These are phyloP conservation scores for Andinoacara biseriatus DNA, from an alignment of 2,113 vertebrate species.

Conservation along the genomic window DNA sequence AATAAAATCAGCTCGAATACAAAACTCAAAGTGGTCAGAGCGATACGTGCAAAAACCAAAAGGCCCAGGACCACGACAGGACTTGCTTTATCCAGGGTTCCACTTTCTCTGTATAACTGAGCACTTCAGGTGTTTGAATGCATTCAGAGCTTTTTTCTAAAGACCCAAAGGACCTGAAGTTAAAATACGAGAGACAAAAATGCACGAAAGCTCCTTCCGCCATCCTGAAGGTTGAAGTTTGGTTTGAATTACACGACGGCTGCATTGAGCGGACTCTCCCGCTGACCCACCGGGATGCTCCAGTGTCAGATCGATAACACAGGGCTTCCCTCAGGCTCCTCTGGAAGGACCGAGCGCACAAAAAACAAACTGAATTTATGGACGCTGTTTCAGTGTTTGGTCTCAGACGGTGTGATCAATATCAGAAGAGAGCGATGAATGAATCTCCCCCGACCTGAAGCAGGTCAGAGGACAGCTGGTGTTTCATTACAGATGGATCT, in stretches of 20 bases:
- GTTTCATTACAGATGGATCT: conserved; percentile 12
- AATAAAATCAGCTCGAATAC: too few species aligned
- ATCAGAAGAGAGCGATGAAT: neutral
- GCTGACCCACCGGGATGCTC: conserved; percentile 7
- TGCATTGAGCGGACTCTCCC: conserved; percentile 2
- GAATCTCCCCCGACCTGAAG: neutral
- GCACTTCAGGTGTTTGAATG: neutral
- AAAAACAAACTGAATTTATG: conserved; percentile 8
- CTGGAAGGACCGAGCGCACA: neutral
- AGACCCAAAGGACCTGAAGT: neutral
- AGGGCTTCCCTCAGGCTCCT: conserved; percentile 36
- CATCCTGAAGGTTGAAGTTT: conserved; percentile 13
- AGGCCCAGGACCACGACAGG: too few species aligned
- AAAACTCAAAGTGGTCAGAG: too few species aligned
- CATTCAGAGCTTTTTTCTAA: neutral
- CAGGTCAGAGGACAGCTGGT: neutral
- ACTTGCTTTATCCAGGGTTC: too few species aligned
- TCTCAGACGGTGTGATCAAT: conserved; percentile 17
- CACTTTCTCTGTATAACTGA: neutral
- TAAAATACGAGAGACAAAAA: neutral
- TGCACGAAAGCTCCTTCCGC: neutral
- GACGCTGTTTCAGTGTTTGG: neutral
- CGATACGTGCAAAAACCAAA: too few species aligned
- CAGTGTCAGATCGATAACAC: conserved; percentile 7
- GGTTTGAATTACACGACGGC: conserved; percentile 14